Base-by-base conservation (phyloP, 2,888 invertebrate genomes). In the Dugesia japonica region DNA sequence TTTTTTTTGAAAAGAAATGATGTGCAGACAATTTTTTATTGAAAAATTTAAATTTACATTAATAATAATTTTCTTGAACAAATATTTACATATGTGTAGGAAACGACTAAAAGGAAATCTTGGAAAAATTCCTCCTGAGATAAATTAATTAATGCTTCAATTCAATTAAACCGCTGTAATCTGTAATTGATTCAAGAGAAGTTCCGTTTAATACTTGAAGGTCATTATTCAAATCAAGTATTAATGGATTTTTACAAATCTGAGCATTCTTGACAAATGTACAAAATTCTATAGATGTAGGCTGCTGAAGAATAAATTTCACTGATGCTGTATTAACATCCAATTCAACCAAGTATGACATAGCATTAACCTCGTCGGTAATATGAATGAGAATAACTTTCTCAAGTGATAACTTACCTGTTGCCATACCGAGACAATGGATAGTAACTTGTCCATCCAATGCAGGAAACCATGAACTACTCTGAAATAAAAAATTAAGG, bases 141-240 rank as follows among this genome's bases (percentile, higher is more conserved):
- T n/a, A n/a, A n/a, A 31, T 31, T 31, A 56, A n/a, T 56, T 56
- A 56, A n/a, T 56, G 56, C 56, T 56, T 56, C 23, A 56, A 56
- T 56, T 56, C 56, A 9, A 56, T 56, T 56, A 56, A n/a, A 4
- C 56, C 56, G 23, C 56, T 56, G n/a, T 20, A 56, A 56, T 56
- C 56, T 20, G 20, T n/a, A 13, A 56, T 4, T n/a, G 56, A 56
- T n/a, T 56, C 4, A 1, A 56, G n/a, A 13, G 56, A 56, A 56
- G 4, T 56, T n/a, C 56, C 56, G 4, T 4, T 56, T n/a, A 56
- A 56, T 56, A 56, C n/a, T 56, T 56, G 56, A 4, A 56, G 23
- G 17, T 56, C 56, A 56, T 56, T 56, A 23, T 56, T 56, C 7
- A 56, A 23, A 56, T 56, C 56, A n/a, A 20, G 56, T 9, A 56